Conservation (phyloP, 2,888 invertebrate species). For the Nomada fucata region DNA sequence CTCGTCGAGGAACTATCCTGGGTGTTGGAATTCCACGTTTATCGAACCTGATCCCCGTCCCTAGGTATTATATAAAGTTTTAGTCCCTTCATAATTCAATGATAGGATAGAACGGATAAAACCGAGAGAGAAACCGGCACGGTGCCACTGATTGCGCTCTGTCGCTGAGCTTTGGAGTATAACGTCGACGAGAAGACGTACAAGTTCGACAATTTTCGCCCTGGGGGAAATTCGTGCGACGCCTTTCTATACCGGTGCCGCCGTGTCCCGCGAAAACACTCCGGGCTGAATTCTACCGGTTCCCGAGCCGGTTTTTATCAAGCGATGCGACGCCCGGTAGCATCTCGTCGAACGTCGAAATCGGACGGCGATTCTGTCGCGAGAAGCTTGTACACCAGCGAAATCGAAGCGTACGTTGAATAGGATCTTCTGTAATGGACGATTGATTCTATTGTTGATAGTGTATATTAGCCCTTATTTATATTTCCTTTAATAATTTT, state of each 20-base stretch:
- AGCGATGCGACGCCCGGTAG: constrained; percentile 17
- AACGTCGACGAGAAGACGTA: constrained; percentile 36
- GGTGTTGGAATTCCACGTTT: too few relatives aligned
- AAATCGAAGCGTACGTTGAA: background rate
- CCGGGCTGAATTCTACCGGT: constrained; percentile 63
- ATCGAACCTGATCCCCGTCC: background rate
- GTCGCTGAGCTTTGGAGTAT: background rate
- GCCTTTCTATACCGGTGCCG: constrained; percentile 1
- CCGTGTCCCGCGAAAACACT: constrained; percentile 24
- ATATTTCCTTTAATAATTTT: too few relatives aligned
- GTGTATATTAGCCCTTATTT: too few relatives aligned
- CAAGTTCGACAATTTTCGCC: constrained; percentile 41
- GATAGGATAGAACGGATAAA: constrained; percentile 57
- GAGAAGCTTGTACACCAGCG: background rate
- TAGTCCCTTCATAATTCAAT: constrained; percentile 56
- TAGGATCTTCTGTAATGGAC: too few relatives aligned
- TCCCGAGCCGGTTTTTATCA: constrained; percentile 62
- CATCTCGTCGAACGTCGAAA: background rate
- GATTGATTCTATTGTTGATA: too few relatives aligned
- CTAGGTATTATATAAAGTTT: constrained; percentile 57
- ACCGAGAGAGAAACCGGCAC: constrained; percentile 42
- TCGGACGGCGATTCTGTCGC: background rate
- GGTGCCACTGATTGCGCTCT: constrained; percentile 39
- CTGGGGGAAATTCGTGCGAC: constrained; percentile 15
- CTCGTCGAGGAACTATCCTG: too few relatives aligned